Conservation (phyloP, 2,113 vertebrate species). For the Muntiacus muntjak region DNA sequence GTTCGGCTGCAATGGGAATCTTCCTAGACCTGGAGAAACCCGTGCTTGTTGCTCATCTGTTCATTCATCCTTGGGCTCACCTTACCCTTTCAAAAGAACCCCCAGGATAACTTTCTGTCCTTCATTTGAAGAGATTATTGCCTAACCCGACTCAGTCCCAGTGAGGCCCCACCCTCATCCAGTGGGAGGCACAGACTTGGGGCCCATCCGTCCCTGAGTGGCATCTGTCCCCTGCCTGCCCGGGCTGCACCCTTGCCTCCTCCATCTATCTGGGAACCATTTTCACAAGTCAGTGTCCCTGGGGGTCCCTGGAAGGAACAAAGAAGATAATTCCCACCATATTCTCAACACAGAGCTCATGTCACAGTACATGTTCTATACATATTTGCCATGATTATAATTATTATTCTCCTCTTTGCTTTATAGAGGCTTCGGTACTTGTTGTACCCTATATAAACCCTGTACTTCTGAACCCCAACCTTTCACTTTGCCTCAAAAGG, state of each 20-base stretch:
- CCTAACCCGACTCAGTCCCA: not conserved
- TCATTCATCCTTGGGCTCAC: not conserved
- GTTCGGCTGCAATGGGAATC: no score
- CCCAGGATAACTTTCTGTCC: not conserved
- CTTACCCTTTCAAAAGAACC: not conserved
- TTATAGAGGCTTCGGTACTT: not conserved
- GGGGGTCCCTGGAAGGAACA: not conserved
- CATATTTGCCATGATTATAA: not conserved
- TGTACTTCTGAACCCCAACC: not conserved
- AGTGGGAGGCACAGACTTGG: not conserved
- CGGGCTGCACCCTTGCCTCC: not conserved
- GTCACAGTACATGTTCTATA: not conserved
- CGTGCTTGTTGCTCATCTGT: not conserved
- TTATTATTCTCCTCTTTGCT: not conserved
- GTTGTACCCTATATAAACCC: not conserved
- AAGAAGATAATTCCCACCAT: not conserved
- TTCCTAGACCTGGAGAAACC: not conserved
- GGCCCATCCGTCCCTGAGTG: not conserved
- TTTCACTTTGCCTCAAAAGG: not conserved
- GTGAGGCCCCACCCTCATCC: not conserved
- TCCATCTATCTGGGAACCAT: not conserved
- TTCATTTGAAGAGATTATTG: not conserved
- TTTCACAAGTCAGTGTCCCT: not conserved
- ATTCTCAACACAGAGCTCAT: not conserved
- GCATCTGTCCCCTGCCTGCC: not conserved